Evolutionary conservation across 2,888 invertebrate genomes (phyloP), one percentile per base, ranked within the genome.

Genomic region (Temnothorax ravouxi): DNA sequence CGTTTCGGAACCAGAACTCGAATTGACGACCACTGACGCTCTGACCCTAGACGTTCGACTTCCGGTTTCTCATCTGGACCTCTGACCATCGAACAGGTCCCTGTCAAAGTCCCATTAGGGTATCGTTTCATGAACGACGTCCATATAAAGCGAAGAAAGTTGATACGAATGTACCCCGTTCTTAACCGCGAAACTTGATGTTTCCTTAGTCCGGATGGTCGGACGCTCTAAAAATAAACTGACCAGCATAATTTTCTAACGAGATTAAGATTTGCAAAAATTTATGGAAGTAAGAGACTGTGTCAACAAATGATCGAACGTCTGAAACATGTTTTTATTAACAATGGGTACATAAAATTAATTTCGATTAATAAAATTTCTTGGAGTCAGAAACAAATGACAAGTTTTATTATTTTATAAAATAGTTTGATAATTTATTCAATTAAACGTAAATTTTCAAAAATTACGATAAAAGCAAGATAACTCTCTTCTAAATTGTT

Each of bases 11-110:
- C 85, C 83, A 88, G 90, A 67, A 87, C 85, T 84, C 87, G 67
- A 74, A 86, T 77, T 75, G 83, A 89, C 91, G 92, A 91, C 91
- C 92, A 91, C 92, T 93, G 92, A 93, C 91, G 89, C 89, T 86
- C 88, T 89, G 90, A 90, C 90, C 90, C 86, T 47, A 86, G 69
- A 81, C 86, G 84, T 87, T 86, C 86, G 86, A 90, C 87, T 89
- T 90, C 90, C 90, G 90, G 93, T 92, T 93, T 92, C 88, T 91
- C 91, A 92, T 92, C 91, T 93, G 93, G 92, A 94, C 92, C 93
- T 93, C 91, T 94, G 92, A 93, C 94, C 92, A 89, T 84, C 83
- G 91, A 91, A 92, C 94, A 93, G 93, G 93, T 93, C 92, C 92
- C 89, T 91, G 89, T 90, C 90, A 91, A 88, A 86, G 91, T 90